Evolutionary conservation across 2,797 vertebrate species (phyloP), one percentile per base, ranked within the genome.

Genomic region (Typhlichthys subterraneus): DNA sequence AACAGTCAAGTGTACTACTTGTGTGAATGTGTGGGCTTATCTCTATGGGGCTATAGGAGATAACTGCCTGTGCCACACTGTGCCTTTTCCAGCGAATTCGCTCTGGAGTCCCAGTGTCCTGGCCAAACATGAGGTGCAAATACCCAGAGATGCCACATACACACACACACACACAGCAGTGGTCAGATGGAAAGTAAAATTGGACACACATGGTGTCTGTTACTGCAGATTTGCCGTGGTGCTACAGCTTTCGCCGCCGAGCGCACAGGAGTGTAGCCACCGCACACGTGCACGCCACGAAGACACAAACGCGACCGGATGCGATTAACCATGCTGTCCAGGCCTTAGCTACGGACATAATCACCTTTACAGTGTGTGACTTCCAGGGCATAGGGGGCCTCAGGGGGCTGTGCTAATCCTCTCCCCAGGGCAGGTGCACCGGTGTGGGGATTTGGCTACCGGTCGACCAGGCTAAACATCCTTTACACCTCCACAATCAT

Each of bases 321-420:
- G 57, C 10, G 29, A 69, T 76, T 64, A 70, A 58, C 57, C 53
- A 53, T 68, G 69, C 67, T 80, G 53, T 67, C 57, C 59, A 3
- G 5, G 52, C 29, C 75, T 53, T 33, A n/a, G 50, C 60, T 61
- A 31, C 12, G 61, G 47, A 60, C 15, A 63, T 70, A 64, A 76
- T 59, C 57, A 53, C 50, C 65, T 46, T 51, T 53, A 45, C 33
- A 15, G 53, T 64, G 17, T 8, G 49, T 53, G 66, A 58, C 42
- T 45, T 65, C 52, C 38, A 56, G 52, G 63, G 54, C 33, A 23
- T 42, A 48, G 15, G 7, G 29, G 1, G 12, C 59, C 46, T 61
- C 19, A 5, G 50, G 53, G 71, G 56, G 57, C 63, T 53, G 14
- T 12, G 14, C 10, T 63, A 60, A 70, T 75, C 65, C 55, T 47